These are phyloP conservation scores for Clistopyga incitator DNA, from an alignment of 2,888 invertebrate genomes.

Conservation along the genomic window DNA sequence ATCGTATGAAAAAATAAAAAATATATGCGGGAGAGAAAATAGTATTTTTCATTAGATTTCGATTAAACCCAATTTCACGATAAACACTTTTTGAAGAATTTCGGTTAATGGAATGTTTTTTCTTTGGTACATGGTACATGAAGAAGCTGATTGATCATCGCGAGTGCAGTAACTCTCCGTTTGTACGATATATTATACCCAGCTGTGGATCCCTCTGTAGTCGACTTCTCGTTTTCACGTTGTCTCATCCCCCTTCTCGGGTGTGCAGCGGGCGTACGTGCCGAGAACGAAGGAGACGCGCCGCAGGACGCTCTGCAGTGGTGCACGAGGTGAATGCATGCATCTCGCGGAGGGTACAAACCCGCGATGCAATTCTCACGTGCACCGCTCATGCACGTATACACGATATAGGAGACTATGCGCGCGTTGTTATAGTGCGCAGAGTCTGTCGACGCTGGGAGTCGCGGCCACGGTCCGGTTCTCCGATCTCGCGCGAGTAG, in stretches of 20 bases:
- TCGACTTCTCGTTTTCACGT: conserved; percentile 48
- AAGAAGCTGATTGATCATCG: conserved; percentile 45
- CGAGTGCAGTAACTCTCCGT: conserved; percentile 55
- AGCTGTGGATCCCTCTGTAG: conserved; percentile 48
- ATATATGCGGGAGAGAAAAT: too few species aligned
- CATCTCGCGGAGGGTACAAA: conserved; percentile 38
- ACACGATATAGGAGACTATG: conserved; percentile 2
- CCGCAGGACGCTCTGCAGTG: neutral
- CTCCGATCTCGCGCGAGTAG: conserved; percentile 69
- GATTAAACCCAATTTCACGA: too few species aligned
- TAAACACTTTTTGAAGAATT: too few species aligned
- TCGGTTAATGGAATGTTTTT: neutral
- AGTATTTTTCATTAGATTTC: too few species aligned
- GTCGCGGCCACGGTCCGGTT: conserved; percentile 70
- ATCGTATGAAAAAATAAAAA: too few species aligned
- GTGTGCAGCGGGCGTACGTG: conserved; percentile 36
- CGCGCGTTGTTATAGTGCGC: neutral
- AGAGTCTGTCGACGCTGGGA: conserved; percentile 29
- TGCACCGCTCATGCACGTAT: conserved; percentile 10
- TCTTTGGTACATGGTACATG: neutral
- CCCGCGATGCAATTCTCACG: conserved; percentile 26
- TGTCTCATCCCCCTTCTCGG: conserved; percentile 26
- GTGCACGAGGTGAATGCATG: conserved; percentile 52
- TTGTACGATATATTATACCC: conserved; percentile 53
- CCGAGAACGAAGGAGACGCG: conserved; percentile 47